Base-by-base conservation (phyloP, 2,797 vertebrate species). In the Pteropus rufus region DNA sequence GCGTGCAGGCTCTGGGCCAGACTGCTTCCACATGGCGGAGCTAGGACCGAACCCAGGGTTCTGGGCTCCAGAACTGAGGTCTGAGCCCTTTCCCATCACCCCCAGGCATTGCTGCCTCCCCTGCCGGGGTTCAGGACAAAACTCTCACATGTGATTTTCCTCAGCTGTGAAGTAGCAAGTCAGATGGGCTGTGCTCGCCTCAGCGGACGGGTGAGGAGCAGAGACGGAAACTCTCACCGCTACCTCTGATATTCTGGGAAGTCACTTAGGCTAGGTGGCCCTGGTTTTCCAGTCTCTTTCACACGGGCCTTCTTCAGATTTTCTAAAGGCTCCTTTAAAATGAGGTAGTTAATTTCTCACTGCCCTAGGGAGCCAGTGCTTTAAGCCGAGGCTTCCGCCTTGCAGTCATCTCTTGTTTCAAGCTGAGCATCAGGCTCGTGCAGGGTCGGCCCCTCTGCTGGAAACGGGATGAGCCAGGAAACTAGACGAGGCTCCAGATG, bases 1-100 rank as follows among this genome's bases (percentile, higher is more conserved):
- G 12, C 29, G 9, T 16, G 15, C 6, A 23, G 82, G 44, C 26
- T 34, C 29, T 21, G 79, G 92, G 69, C 70, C n/a, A 54, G 39
- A 10, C 15, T 23, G 18, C 23, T 36, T 52, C 58, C 56, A 1
- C 0, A 7, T 7, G 64, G 44, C 31, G 36, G 39, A 83, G 46
- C 1, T 3, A 10, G 41, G 36, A 39, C 6, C 21, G 21, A 65
- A 36, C 23, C 62, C 0, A 0, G 52, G 31, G 2, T 1, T 31
- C 58, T 0, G 11, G 34, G 44, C 73, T 73, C 41, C 36, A 46
- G 83, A 64, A 16, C 69, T 49, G 14, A 86, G 46, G 18, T 58
- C 76, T 80, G 0, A 54, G 1, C 36, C 39, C 62, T 24, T 52
- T 86, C 16, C 31, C 7, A 2, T 44, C 4, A 10, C 36, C 36